These are phyloP conservation scores for Nephrocerus scutellatus DNA, from an alignment of 2,888 invertebrate genomes.

Conservation along the genomic window DNA sequence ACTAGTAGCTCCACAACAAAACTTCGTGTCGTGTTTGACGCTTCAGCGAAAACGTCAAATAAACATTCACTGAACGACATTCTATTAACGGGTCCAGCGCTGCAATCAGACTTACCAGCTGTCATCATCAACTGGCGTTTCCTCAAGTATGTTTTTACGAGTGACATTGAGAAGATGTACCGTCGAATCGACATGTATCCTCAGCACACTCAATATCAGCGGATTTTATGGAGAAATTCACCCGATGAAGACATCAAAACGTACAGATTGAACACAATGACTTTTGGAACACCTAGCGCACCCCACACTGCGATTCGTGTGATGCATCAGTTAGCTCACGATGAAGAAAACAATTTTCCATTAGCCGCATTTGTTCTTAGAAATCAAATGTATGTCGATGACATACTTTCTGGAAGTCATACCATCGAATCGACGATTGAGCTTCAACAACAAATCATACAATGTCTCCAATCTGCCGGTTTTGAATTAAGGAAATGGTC, in stretches of 20 bases:
- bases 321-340: slow-evolving; percentile 9
- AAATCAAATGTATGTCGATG: slow-evolving; percentile 15
- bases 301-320: slow-evolving; percentile 3
- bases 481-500: neutral
- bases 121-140: slow-evolving; percentile 16
- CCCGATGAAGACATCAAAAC: neutral
- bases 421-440: neutral
- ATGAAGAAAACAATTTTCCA: slow-evolving; percentile 5
- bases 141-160: slow-evolving; percentile 12
- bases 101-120: slow-evolving; percentile 16
- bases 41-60: slow-evolving; percentile 31
- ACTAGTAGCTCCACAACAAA: slow-evolving; percentile 8
- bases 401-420: slow-evolving; percentile 1
- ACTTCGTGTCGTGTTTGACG: slow-evolving; percentile 17
- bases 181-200: slow-evolving; percentile 9
- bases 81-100: slow-evolving; percentile 12
- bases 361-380: slow-evolving; percentile 1
- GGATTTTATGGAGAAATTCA: slow-evolving; percentile 16
- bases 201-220: slow-evolving; percentile 13
- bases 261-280: slow-evolving; percentile 1
- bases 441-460: neutral
- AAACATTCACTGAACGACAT: slow-evolving; percentile 18
- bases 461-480: neutral
- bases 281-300: slow-evolving; percentile 1
- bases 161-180: slow-evolving; percentile 20